Base-by-base conservation (phyloP, 2,113 vertebrate genomes). In the human (Homo sapiens) region DNA sequence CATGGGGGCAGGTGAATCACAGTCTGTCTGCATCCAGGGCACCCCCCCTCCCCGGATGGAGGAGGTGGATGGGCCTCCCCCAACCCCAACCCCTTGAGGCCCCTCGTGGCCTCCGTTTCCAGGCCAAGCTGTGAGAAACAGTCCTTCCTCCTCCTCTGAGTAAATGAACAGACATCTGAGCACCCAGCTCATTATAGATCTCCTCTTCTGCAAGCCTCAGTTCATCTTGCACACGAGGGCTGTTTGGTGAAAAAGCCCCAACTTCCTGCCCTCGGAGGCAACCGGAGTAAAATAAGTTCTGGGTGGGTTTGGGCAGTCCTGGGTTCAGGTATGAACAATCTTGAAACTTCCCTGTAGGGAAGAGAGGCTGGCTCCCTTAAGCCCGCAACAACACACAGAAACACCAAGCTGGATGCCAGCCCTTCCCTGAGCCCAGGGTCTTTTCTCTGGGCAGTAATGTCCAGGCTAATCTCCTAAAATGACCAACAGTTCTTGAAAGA, bases 181-280 rank as follows among this genome's bases (percentile, higher is more conserved):
- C n/a, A 2, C 6, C 43, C 13, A 18, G 76, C 8, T 6, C 3
- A 27, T 0, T 3, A 1, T 2, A 10, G 16, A 8, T 14, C 0
- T 2, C 2, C 61, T 2, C 1, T 20, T 55, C 48, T 1, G 13
- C 4, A 30, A 72, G 27, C 55, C 50, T 20, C 18, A 3, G 5
- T 1, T 38, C 52, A 22, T 75, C 48, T 11, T 52, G 61, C 43
- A 48, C 17, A 25, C 30, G 18, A 18, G 20, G 35, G 48, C 14
- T 5, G 9, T 80, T n/a, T 43, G 40, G 1, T 88, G 14, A 18
- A n/a, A 38, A 57, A 87, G 30, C 50, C 22, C 10, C 43, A 50
- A 23, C 30, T 66, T 55, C 50, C 70, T 20, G 43, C 45, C 50
- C 79, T 43, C 23, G 16, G 48, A 79, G 18, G 70, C 8, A 40